Evolutionary conservation across 2,113 vertebrate genomes (phyloP).

Genomic region (Halichoerus grypus): DNA sequence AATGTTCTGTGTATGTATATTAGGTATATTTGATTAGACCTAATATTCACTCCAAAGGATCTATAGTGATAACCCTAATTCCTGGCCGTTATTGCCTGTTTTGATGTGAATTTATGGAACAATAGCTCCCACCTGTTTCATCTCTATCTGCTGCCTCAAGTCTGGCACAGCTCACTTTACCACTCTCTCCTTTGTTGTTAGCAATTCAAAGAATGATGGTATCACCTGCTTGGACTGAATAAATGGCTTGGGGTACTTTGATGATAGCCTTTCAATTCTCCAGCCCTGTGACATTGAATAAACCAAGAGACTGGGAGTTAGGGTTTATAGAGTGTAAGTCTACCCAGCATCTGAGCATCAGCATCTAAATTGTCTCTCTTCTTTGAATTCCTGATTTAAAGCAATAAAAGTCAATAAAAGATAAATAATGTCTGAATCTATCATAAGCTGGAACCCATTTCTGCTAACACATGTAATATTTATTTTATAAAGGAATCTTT

Average conservation of each 20-base stretch:
- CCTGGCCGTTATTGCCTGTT: neutral
- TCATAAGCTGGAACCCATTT: neutral
- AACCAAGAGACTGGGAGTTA: neutral
- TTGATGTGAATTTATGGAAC: neutral
- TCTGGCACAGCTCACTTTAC: neutral
- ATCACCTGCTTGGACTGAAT: neutral
- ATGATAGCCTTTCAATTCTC: neutral
- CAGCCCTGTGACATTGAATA: neutral
- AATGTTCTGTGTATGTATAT: neutral
- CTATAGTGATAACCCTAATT: neutral
- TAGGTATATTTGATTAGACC: neutral
- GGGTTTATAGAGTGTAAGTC: neutral
- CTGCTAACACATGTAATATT: neutral
- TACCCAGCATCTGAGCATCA: neutral
- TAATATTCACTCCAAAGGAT: neutral
- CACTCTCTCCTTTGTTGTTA: neutral
- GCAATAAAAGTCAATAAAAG: neutral
- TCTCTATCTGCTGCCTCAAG: neutral
- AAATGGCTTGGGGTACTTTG: neutral
- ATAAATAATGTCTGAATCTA: neutral
- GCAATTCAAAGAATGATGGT: neutral
- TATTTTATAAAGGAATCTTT: neutral
- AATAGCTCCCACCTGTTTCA: neutral
- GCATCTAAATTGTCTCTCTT: neutral
- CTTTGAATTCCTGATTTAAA: constrained; percentile 19